Evolutionary conservation across 2,888 invertebrate species (phyloP).

Genomic region (Lycophotia porphyrea): DNA sequence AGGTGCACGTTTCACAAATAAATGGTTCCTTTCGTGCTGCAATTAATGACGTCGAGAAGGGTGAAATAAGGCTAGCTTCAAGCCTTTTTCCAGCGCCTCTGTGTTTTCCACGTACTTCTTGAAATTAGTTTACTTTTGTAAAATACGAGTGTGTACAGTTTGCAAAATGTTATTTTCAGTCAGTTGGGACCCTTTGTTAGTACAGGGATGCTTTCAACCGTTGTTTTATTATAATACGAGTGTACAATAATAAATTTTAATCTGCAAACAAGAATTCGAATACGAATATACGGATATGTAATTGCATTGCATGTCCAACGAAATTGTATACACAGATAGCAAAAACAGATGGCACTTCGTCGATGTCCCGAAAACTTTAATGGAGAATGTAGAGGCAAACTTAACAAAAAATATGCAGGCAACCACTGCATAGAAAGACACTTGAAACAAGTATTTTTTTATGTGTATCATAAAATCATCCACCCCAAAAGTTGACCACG

Average conservation of each 20-base stretch:
- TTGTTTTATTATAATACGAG: conserved; percentile 17
- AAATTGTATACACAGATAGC: neutral
- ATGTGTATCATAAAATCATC: neutral
- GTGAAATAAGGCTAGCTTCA: conserved; percentile 68
- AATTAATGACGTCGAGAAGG: conserved; percentile 73
- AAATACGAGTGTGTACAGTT: conserved; percentile 50
- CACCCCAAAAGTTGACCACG: neutral
- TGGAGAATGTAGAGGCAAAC: neutral
- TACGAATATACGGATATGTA: neutral
- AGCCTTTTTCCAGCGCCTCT: conserved; percentile 65
- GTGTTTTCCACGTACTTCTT: conserved; percentile 60
- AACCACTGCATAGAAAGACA: neutral
- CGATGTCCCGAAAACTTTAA: conserved; percentile 7
- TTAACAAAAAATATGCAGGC: conserved; percentile 13
- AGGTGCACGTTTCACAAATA: conserved; percentile 71
- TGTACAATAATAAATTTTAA: neutral
- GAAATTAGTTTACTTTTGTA: conserved; percentile 64
- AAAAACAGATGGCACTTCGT: conserved; percentile 21
- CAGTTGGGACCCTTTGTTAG: conserved; percentile 11
- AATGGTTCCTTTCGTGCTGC: conserved; percentile 71
- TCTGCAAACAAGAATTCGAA: neutral
- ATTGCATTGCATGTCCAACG: conserved; percentile 16
- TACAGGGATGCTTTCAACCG: neutral
- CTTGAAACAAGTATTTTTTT: neutral
- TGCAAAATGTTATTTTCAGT: conserved; percentile 41